phyloP scores from a whole-genome alignment of 1,140 invertebrate species.

The Ruditapes philippinarum region DNA sequence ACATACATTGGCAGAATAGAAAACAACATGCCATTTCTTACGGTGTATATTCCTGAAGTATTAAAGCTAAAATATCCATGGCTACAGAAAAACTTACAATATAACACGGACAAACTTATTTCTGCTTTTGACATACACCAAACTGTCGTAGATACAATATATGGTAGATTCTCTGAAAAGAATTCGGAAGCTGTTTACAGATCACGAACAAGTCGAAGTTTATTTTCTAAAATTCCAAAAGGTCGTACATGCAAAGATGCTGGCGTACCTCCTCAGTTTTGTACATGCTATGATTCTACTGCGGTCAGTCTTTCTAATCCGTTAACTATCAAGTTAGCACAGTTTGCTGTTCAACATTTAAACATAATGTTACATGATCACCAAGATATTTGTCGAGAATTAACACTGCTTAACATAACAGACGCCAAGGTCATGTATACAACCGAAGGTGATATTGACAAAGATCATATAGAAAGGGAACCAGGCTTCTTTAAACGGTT shows the following conservation, averaged over 20 bases:
- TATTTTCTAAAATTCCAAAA: slow-evolving; percentile 60
- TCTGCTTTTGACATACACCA: slow-evolving; percentile 56
- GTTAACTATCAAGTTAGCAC: slow-evolving; percentile 12
- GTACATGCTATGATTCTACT: slow-evolving; percentile 64
- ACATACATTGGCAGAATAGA: slow-evolving; percentile 51
- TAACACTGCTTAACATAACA: slow-evolving; percentile 46
- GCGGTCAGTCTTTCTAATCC: not conserved
- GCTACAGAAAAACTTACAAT: slow-evolving; percentile 6
- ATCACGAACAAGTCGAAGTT: slow-evolving; percentile 13
- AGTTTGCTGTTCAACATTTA: slow-evolving; percentile 41
- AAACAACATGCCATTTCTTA: slow-evolving; percentile 59
- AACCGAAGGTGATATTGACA: slow-evolving; percentile 46
- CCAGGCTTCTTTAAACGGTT: not conserved
- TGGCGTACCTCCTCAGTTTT: slow-evolving; percentile 65
- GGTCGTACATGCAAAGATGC: slow-evolving; percentile 64
- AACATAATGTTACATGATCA: slow-evolving; percentile 57
- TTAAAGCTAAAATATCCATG: slow-evolving; percentile 28
- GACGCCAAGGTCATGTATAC: slow-evolving; percentile 51
- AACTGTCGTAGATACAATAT: slow-evolving; percentile 46
- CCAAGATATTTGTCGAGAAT: slow-evolving; percentile 28
- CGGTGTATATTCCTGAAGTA: slow-evolving; percentile 43
- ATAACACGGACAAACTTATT: slow-evolving; percentile 47
- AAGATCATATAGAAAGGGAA: not conserved
- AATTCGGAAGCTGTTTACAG: too few relatives aligned
- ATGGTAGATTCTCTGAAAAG: slow-evolving; percentile 3